phyloP scores from a whole-genome alignment of 2,888 invertebrate genomes.

The Chelonus formosanus region DNA sequence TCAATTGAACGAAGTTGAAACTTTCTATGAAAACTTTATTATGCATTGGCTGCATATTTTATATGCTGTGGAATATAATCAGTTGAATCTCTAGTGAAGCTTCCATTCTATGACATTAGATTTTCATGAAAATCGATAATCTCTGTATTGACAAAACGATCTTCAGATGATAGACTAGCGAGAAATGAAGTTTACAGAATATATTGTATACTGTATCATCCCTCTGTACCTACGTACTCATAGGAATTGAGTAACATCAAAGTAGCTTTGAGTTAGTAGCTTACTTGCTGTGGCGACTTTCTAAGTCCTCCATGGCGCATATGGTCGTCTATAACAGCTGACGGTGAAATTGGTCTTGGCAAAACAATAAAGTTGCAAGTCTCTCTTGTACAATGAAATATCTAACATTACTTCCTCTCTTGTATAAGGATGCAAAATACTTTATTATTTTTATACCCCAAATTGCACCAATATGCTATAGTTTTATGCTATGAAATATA shows the following conservation, averaged over 20 bases:
- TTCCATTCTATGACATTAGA: background rate
- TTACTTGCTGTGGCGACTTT: too few relatives aligned
- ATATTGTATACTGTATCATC: background rate
- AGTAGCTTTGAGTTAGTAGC: too few relatives aligned
- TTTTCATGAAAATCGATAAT: conserved; percentile 1
- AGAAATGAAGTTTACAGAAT: conserved; percentile 10
- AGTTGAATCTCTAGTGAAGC: background rate
- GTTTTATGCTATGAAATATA: too few relatives aligned
- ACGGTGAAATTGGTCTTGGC: conserved; percentile 42
- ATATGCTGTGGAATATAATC: too few relatives aligned
- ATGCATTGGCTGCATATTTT: too few relatives aligned
- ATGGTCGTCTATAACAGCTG: conserved; percentile 43
- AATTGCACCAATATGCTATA: too few relatives aligned
- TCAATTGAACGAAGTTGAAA: too few relatives aligned
- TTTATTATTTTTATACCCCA: too few relatives aligned
- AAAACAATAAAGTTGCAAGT: conserved; percentile 44
- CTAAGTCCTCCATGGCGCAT: conserved; percentile 21
- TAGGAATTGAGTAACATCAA: too few relatives aligned
- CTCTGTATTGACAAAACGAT: conserved; percentile 8
- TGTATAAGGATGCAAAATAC: conserved; percentile 10
- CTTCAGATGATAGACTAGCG: conserved; percentile 22
- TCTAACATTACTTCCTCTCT: conserved; percentile 17
- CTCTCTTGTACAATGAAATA: conserved; percentile 2
- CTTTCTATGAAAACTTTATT: too few relatives aligned
- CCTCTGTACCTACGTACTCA: too few relatives aligned